Percentiles rank a stretch among this genome's conserved stretches.
Conservation (phyloP, 2,888 invertebrate genomes). For the Barypeithes pellucidus region DNA sequence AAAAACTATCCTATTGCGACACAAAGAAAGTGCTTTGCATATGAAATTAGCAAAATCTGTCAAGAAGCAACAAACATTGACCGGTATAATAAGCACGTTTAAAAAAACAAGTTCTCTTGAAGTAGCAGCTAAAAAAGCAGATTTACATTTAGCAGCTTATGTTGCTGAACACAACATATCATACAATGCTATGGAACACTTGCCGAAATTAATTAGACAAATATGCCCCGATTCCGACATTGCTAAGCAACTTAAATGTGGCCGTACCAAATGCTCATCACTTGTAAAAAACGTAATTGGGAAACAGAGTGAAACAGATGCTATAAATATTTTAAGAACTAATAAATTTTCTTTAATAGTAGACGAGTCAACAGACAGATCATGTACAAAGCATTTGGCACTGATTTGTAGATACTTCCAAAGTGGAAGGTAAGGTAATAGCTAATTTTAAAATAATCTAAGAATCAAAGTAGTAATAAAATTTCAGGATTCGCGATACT, state of each 20-base stretch:
- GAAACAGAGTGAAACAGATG: background rate
- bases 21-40: background rate
- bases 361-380: constrained; percentile 10
- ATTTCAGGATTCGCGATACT: constrained; percentile 35
- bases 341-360: background rate
- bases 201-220: background rate
- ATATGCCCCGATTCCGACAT: constrained; percentile 18
- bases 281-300: constrained; percentile 15
- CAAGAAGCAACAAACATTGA: background rate
- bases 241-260: constrained; percentile 7
- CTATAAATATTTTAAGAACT: background rate
- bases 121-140: background rate
- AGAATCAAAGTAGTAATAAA: background rate
- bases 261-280: constrained; percentile 12
- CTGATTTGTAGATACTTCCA: constrained; percentile 5
- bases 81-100: background rate
- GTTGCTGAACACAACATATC: constrained; percentile 9
- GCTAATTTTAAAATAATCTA: background rate
- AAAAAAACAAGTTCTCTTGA: constrained; percentile 3
- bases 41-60: constrained; percentile 1
- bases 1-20: background rate
- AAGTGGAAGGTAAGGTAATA: constrained; percentile 1
- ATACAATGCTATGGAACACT: constrained; percentile 7
- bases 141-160: constrained; percentile 14
- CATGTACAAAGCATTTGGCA: constrained; percentile 18